These are phyloP conservation scores for Vultur gryphus DNA, from an alignment of 2,797 vertebrate species.

Conservation along the genomic window DNA sequence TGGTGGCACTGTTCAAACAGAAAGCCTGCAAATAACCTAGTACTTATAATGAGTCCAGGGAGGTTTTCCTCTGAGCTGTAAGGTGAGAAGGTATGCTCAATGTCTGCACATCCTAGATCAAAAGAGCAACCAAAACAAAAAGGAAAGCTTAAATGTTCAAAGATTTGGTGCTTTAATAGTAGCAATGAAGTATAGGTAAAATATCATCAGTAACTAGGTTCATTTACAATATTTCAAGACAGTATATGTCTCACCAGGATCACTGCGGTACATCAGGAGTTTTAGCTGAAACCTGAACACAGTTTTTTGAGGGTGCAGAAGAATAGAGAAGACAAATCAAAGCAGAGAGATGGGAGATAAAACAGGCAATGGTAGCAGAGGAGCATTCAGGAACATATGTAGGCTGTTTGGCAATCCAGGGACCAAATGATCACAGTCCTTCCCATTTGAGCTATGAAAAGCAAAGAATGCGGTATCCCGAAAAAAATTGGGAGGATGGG, in stretches of 20 bases:
- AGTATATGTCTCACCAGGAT: background rate
- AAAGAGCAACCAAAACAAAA: background rate
- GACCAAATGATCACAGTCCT: background rate
- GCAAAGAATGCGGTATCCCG: background rate
- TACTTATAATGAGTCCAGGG: background rate
- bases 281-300: background rate
- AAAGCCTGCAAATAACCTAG: background rate
- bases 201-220: background rate
- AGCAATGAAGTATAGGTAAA: background rate
- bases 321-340: background rate
- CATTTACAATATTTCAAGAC: background rate
- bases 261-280: background rate
- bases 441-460: background rate
- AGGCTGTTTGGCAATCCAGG: background rate
- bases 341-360: background rate
- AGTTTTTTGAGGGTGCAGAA: background rate
- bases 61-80: background rate
- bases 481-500: background rate
- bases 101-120: background rate
- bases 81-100: background rate
- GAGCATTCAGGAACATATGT: background rate
- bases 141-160: background rate
- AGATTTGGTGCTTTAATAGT: background rate
- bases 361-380: background rate
- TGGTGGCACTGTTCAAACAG: background rate